Evolutionary conservation across 2,797 vertebrate genomes (phyloP), one percentile per base, ranked within the genome.

Genomic region (Holocentrus rufus): DNA sequence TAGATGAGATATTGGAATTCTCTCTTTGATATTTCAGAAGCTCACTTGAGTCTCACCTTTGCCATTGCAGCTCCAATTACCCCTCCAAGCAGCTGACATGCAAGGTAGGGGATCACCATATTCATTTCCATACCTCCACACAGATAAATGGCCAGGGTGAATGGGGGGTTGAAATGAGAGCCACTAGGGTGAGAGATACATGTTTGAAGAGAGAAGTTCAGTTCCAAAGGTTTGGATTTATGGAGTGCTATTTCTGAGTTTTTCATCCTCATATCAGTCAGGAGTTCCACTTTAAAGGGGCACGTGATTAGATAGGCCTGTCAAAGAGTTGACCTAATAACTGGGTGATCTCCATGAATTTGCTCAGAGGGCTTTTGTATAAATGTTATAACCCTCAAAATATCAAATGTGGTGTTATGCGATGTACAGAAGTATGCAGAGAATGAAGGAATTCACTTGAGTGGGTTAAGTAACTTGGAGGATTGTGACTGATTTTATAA

Each of bases 121-220:
- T 57, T 11, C 17, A 92, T 13, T 69, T 89, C 86, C 66, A 97
- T 92, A 15, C 93, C 95, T 4, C 96, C 95, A 0, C 94, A 76
- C 52, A 97, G 85, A 68, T 83, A 94, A 39, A 93, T 91, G 0
- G 81, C 89, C 74, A 96, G 58, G 18, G 96, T 95, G 72, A 95
- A 95, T 0, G 95, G 92, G 0, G 95, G 96, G 85, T 97, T 97
- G 69, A 95, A 94, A 85, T 97, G 95, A 30, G 93, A 92, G 5
- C 96, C 95, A 0, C 96, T 97, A 89, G 57, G 56, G 25, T n/a
- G 11, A 58, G 27, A 52, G 14, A 44, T 1, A 39, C 27, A 15
- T 18, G 13, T 9, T 53, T 18, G 15, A 17, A 22, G 20, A 50
- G 20, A 60, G 34, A 68, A 50, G 9, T 8, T 27, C 15, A 39